Conservation (phyloP, 92 coral and sea anemone species). For the Phenganax subtilis region DNA sequence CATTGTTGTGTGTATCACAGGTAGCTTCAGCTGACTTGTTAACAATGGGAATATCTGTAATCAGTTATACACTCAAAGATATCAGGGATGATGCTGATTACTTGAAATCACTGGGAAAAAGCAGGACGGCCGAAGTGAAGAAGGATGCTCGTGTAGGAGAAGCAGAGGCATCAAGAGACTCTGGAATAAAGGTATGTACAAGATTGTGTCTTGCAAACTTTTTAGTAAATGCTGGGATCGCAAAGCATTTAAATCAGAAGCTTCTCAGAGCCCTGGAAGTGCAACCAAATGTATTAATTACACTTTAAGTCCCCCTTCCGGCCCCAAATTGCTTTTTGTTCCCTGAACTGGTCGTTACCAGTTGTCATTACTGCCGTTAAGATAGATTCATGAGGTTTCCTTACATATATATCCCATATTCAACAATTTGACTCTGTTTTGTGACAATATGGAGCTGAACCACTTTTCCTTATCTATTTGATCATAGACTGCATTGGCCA, state of each 20-base stretch:
- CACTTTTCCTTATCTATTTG: not conserved
- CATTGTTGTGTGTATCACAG: not conserved
- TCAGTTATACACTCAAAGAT: constrained; percentile 52
- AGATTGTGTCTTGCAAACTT: not conserved
- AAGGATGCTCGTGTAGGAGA: constrained; percentile 52
- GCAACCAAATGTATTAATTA: too few relatives aligned
- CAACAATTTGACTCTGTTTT: too few relatives aligned
- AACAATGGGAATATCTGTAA: constrained; percentile 51
- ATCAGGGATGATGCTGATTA: constrained; percentile 49
- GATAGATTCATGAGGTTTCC: too few relatives aligned
- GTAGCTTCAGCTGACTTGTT: constrained; percentile 51
- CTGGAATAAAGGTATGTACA: constrained; percentile 46
- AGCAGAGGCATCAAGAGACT: constrained; percentile 53
- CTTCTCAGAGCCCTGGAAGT: too few relatives aligned
- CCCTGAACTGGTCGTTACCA: too few relatives aligned
- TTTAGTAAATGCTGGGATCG: not conserved
- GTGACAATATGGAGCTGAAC: too few relatives aligned
- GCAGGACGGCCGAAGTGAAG: constrained; percentile 52
- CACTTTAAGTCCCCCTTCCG: too few relatives aligned
- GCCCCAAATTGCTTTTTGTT: too few relatives aligned
- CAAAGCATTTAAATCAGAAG: too few relatives aligned
- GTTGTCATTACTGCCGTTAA: too few relatives aligned
- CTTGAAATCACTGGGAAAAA: constrained; percentile 43
- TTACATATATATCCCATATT: too few relatives aligned
- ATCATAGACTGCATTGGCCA: constrained; percentile 82